Evolutionary conservation across 2,888 invertebrate genomes (phyloP), one percentile per base, ranked within the genome.

Genomic region (Apodemia hepburni): DNA sequence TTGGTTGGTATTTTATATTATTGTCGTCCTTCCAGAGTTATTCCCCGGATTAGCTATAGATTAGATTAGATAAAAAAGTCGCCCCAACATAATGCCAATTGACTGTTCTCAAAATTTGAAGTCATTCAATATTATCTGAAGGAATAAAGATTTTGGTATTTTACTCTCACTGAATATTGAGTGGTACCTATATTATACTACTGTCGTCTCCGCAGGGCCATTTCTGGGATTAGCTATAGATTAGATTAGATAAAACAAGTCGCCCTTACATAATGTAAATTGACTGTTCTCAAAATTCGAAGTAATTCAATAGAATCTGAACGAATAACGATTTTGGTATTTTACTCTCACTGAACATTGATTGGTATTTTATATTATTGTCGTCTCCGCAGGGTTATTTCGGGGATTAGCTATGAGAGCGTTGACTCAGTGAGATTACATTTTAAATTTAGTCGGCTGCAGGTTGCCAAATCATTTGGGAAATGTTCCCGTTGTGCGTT

Each of bases 351-450:
- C 54, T 22, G 54, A 27, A 29, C 11, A 57, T 29, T 57, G 54
- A 57, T 57, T 27, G 27, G 54, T 57, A 57, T 57, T 57, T 57
- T 57, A 57, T 57, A 57, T 57, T 27, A 57, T 57, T 57, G 54
- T 57, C 54, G 54, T 29, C 29, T 27, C 54, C 22, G 51, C 22
- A 27, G 54, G 54, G 54, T 57, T 57, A 57, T 57, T 57, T 57
- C 15, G 54, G 54, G 54, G 15, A 27, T 57, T 27, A 45, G 54
- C 79, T 78, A 76, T 78, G 81, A 82, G 87, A 87, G 82, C 90
- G 87, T 89, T 91, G 90, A 89, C 89, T 89, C 89, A 87, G 81
- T 87, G 79, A 86, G 82, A 88, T 88, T 88, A 87, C 84, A 81
- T 84, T 89, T 91, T 91, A 91, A 89, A 88, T 87, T 86, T 90